Evolutionary conservation across 1,140 invertebrate genomes (phyloP), one percentile per base, ranked within the genome.

Genomic region (Batillaria attramentaria): DNA sequence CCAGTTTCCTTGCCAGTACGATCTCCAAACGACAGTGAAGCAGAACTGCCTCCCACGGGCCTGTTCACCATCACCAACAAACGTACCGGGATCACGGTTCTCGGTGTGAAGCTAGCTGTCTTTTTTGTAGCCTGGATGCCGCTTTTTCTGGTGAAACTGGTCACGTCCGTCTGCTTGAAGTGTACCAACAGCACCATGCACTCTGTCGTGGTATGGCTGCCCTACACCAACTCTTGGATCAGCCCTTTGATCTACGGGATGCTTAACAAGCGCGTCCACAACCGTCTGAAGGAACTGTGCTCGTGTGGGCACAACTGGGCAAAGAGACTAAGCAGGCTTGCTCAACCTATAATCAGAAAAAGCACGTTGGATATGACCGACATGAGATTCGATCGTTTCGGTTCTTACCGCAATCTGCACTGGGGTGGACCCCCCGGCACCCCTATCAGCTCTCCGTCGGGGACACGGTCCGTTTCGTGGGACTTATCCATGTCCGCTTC

Each of bases 181-280:
- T 75, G 57, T 33, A 39, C 33, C 20, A 5, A 28, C 24, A 33
- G 18, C n/a, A 8, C 42, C 18, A 5, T 18, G 16, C 37, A 16
- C 3, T 42, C 39, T 3, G 37, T 75, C 3, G 73, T 42, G 13
- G 24, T 65, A 18, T 75, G 54, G 54, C 57, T 75, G 20, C 73
- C 73, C 18, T 42, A 75, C 57, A 35, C 62, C 37, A 75, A 57
- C 37, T 62, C 73, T 13, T 75, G 73, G 73, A 57, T 65, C 20
- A 75, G 37, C 37, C 73, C 73, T 16, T 75, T 75, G 35, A 60
- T 75, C 5, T 75, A 75, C 39, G 73, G 73, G 20, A 39, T 75
- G 73, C 54, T 75, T 33, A 75, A 75, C 57, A 60, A 60, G n/a
- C 73, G 37, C 50, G 57, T 75, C 20, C 35, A 42, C 37, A 28